These are phyloP conservation scores for Dipodomys stephensi DNA, from an alignment of 2,113 vertebrate species.

Conservation along the genomic window DNA sequence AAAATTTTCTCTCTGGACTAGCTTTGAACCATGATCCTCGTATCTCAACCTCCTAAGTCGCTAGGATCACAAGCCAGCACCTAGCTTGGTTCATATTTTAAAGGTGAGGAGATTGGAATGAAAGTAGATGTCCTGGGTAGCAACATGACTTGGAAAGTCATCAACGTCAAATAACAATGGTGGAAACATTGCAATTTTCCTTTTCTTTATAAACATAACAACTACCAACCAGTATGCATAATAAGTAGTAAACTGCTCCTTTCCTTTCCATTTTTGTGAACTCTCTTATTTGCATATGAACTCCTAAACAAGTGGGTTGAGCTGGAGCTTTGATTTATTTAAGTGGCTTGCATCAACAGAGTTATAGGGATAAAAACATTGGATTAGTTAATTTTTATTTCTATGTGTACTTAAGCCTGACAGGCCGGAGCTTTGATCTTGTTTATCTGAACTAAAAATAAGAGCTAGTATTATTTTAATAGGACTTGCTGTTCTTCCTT, in stretches of 20 bases:
- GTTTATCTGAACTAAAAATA: slow-evolving; percentile 50
- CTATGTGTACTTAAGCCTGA: background rate
- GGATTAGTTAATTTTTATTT: slow-evolving; percentile 31
- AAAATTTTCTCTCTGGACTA: too few species aligned
- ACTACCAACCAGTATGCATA: background rate
- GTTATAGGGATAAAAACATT: background rate
- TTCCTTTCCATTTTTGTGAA: background rate
- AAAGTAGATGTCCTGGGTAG: background rate
- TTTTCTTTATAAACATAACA: background rate
- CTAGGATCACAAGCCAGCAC: too few species aligned
- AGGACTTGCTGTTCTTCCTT: background rate
- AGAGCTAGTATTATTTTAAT: background rate
- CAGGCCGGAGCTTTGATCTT: background rate
- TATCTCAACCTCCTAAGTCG: too few species aligned
- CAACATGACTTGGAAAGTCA: background rate
- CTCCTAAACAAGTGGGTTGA: slow-evolving; percentile 13
- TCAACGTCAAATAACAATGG: background rate
- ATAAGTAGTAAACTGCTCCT: background rate
- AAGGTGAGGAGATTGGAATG: background rate
- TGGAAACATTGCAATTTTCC: background rate
- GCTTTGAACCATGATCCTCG: too few species aligned
- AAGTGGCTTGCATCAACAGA: background rate
- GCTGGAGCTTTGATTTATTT: slow-evolving; percentile 40
- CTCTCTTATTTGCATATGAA: slow-evolving; percentile 31
- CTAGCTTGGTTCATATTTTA: background rate